Base-by-base conservation (phyloP, 2,888 invertebrate genomes). In the Folsomia manolachei region DNA sequence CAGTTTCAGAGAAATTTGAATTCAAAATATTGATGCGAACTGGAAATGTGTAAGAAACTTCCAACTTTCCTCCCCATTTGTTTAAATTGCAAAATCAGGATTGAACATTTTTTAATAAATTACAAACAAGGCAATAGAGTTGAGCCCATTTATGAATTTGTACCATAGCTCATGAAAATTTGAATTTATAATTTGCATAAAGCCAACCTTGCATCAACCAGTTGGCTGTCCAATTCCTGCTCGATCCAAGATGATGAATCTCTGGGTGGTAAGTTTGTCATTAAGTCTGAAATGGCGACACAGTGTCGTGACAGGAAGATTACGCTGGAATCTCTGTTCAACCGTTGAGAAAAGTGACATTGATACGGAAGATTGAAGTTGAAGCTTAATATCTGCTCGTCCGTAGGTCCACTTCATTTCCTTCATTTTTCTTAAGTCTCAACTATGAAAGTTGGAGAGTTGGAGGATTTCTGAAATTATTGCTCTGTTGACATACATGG, bases 251-350 rank as follows among this genome's bases (percentile, higher is more conserved):
- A 27, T 63, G 26, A 63, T 18, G 63, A 26, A n/a, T 25, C 27
- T 27, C 63, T 63, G 63, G 63, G 63, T 63, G 63, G 63, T 63
- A 63, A 27, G 27, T 27, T 27, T 27, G 27, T 63, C 63, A 63
- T 63, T 63, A 63, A 63, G 27, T 27, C 63, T 63, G 63, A 63
- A 25, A 63, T 63, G 63, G 63, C 62, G 62, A 62, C 62, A 24
- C 24, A 63, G 14, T 63, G 63, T 63, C 63, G 63, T 63, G 63
- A 63, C 27, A 27, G 11, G 2, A 27, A 63, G 63, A 63, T 63
- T 63, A 63, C 21, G 27, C 27, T 63, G 56, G 56, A 56, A 7
- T 56, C 56, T 56, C 56, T 56, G 4, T 56, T 56, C 21, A 56
- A 14, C 56, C 19, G 11, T 51, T 24, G 62, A 18, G 18, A 23